phyloP scores from a whole-genome alignment of 2,888 invertebrate species.

The Himalopsyche kuldschensis region DNA sequence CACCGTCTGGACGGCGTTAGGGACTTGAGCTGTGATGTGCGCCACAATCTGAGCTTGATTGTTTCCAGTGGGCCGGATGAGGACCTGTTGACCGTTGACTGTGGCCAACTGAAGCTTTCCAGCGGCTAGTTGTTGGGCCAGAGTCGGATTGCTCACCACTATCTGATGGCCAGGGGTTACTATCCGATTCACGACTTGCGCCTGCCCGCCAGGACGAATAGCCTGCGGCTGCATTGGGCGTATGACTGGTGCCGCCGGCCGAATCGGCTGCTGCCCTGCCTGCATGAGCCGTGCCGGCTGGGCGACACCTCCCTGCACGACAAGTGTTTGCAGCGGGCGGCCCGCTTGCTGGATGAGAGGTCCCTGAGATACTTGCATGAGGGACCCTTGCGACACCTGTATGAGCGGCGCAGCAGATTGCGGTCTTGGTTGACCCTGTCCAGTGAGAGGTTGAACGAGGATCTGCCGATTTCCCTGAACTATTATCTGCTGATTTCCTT shows the following conservation, averaged over 20 bases:
- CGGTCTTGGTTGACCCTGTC: slow-evolving; percentile 41
- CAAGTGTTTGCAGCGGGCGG: slow-evolving; percentile 44
- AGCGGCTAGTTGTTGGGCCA: slow-evolving; percentile 79
- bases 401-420: slow-evolving; percentile 31
- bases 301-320: slow-evolving; percentile 42
- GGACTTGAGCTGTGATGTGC: slow-evolving; percentile 65
- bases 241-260: slow-evolving; percentile 42
- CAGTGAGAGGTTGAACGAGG: slow-evolving; percentile 49
- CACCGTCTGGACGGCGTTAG: slow-evolving; percentile 44
- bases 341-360: slow-evolving; percentile 37
- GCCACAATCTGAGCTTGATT: slow-evolving; percentile 79
- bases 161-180: slow-evolving; percentile 64
- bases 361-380: slow-evolving; percentile 41
- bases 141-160: slow-evolving; percentile 73
- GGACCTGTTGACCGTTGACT: slow-evolving; percentile 82
- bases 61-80: slow-evolving; percentile 77
- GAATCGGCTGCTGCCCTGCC: slow-evolving; percentile 42
- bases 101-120: slow-evolving; percentile 84
- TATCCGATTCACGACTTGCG: slow-evolving; percentile 47
- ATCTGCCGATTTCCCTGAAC: slow-evolving; percentile 48
- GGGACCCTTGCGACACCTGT: slow-evolving; percentile 39
- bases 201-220: slow-evolving; percentile 42
- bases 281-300: slow-evolving; percentile 46
- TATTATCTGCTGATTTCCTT: slow-evolving; percentile 44
- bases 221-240: slow-evolving; percentile 45